Evolutionary conservation across 2,113 vertebrate genomes (phyloP).

Genomic region (Arothron firmamentum): DNA sequence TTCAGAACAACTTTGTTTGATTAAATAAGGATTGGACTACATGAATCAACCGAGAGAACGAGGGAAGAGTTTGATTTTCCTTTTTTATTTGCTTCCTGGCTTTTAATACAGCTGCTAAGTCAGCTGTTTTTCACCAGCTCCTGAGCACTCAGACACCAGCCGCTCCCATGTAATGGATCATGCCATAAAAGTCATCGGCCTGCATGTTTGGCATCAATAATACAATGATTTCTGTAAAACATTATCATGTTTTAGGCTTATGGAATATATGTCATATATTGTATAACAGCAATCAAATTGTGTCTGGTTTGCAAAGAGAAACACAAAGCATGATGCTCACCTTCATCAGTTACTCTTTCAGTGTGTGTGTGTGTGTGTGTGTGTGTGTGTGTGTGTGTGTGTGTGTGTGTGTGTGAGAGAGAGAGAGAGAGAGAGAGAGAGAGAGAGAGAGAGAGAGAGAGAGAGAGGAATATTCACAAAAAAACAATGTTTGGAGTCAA

Average conservation of each 20-base stretch:
- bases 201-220: conserved; percentile 14
- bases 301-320: too few relatives aligned
- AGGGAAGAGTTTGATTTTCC: neutral
- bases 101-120: conserved; percentile 13
- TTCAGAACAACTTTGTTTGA: neutral
- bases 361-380: neutral
- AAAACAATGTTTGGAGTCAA: too few relatives aligned
- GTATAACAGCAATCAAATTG: too few relatives aligned
- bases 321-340: neutral
- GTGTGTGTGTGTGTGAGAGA: too few relatives aligned
- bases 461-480: too few relatives aligned
- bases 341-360: neutral
- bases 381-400: neutral
- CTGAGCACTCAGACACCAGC: conserved; percentile 1
- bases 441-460: too few relatives aligned
- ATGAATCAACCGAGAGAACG: neutral
- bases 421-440: too few relatives aligned
- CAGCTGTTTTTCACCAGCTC: conserved; percentile 10
- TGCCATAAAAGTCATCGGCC: conserved; percentile 13
- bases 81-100: neutral
- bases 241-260: conserved; percentile 4
- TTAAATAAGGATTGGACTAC: neutral
- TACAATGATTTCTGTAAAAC: conserved; percentile 14
- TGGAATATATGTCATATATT: neutral
- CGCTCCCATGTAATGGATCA: neutral